Conservation (phyloP, 2,797 vertebrate species). For the Loriculus beryllinus region DNA sequence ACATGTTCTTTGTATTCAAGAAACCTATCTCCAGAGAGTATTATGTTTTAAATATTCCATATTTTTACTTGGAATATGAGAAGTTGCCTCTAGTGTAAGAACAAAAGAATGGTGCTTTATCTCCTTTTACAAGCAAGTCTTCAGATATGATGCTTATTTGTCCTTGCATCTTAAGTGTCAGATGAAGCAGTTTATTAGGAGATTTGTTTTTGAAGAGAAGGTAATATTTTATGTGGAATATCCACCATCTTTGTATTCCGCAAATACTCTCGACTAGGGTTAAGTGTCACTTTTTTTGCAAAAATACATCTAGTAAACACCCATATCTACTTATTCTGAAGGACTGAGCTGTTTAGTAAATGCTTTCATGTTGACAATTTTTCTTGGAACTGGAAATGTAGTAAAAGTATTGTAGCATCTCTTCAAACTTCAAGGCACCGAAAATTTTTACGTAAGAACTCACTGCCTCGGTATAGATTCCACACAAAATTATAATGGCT, state of each 20-base stretch:
- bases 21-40: not conserved
- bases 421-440: not conserved
- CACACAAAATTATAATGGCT: not conserved
- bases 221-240: not conserved
- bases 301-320: not conserved
- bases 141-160: not conserved
- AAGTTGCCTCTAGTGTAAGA: not conserved
- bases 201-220: not conserved
- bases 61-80: not conserved
- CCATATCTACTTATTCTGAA: not conserved
- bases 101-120: not conserved
- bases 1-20: not conserved
- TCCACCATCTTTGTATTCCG: not conserved
- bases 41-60: not conserved
- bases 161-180: not conserved
- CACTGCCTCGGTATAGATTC: not conserved
- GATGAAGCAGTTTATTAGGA: not conserved
- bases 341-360: not conserved
- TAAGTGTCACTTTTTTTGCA: not conserved
- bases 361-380: not conserved
- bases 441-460: not conserved
- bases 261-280: not conserved
- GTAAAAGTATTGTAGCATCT: not conserved
- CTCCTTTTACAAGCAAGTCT: not conserved
- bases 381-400: not conserved